These are phyloP conservation scores for Forbesichthys agassizii DNA, from an alignment of 2,113 vertebrate species.

Conservation along the genomic window DNA sequence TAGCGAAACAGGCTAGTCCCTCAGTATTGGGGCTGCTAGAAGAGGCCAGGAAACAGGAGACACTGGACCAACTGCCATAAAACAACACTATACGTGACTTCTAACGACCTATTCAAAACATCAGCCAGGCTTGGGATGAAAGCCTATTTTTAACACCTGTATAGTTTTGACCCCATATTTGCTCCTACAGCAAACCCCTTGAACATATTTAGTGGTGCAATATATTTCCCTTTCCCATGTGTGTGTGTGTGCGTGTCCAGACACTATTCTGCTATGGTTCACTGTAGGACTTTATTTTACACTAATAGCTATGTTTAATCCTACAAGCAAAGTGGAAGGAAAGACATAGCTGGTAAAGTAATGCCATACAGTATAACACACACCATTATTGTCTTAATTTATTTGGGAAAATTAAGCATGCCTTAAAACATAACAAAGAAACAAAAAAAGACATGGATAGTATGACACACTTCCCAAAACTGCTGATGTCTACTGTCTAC, in stretches of 20 bases:
- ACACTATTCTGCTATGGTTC: slow-evolving; percentile 17
- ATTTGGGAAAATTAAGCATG: slow-evolving; percentile 21
- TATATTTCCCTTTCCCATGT: not conserved
- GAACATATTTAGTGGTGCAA: not conserved
- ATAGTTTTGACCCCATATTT: slow-evolving; percentile 27
- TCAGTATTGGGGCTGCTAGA: slow-evolving; percentile 36
- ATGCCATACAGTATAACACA: not conserved
- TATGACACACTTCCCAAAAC: not conserved
- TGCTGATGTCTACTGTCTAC: too few species aligned
- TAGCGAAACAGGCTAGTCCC: slow-evolving; percentile 53
- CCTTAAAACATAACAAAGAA: slow-evolving; percentile 38
- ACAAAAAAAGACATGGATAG: not conserved
- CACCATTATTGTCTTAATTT: slow-evolving; percentile 22
- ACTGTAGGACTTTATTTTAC: slow-evolving; percentile 6
- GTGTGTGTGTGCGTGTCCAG: not conserved
- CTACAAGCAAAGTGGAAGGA: too few species aligned
- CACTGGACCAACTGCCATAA: slow-evolving; percentile 38
- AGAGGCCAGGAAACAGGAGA: slow-evolving; percentile 60
- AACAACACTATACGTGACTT: slow-evolving; percentile 46
- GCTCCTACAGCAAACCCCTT: not conserved
- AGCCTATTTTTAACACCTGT: slow-evolving; percentile 10
- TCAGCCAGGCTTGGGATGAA: slow-evolving; percentile 5
- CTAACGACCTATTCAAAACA: slow-evolving; percentile 36
- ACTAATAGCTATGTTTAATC: too few species aligned
- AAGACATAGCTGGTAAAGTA: not conserved